Evolutionary conservation across 2,797 vertebrate species (phyloP), one percentile per base, ranked within the genome.

Genomic region (Oreochromis mossambicus): DNA sequence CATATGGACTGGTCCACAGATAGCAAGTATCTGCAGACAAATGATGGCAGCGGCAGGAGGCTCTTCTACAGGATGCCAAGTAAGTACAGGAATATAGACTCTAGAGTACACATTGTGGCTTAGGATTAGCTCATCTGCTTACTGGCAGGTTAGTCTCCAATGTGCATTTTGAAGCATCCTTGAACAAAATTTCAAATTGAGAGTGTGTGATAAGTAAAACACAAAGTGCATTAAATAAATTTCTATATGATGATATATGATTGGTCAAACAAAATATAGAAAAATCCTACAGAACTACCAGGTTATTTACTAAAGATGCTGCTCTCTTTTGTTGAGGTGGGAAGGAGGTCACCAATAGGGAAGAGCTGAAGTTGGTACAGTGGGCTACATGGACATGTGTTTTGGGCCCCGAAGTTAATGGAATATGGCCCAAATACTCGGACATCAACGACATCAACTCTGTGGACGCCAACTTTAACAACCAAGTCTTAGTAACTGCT

Each of bases 1-100:
- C 98, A 99, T 92, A 97, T 99, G 97, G 99, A 99, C 92, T 99
- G 98, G 98, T 99, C 99, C 61, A 97, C 96, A 0, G 98, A 99
- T 92, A 98, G 98, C 94, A 98, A 98, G 95, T 97, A 97, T 85
- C 95, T 99, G 86, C 99, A 99, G 95, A 99, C 98, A 61, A 99
- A 99, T 76, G 98, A 99, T 17, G 98, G 98, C 90, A 97, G 95
- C n/a, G 97, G 98, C 61, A 97, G 96, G 91, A 97, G 98, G 70
- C 96, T 98, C 82, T 98, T 99, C 94, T 99, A 98, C 92, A 97
- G 97, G 90, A 99, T 99, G 98, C 99, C 99, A 94, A 97, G 99
- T 99, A 96, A 96, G 96, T 81, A 41, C 52, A 26, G 19, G 29
- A 2, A 4, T 8, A 14, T 50, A 5, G 10, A 19, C 19, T 24